phyloP scores from a whole-genome alignment of 2,888 invertebrate species.

The Sepiola atlantica region DNA sequence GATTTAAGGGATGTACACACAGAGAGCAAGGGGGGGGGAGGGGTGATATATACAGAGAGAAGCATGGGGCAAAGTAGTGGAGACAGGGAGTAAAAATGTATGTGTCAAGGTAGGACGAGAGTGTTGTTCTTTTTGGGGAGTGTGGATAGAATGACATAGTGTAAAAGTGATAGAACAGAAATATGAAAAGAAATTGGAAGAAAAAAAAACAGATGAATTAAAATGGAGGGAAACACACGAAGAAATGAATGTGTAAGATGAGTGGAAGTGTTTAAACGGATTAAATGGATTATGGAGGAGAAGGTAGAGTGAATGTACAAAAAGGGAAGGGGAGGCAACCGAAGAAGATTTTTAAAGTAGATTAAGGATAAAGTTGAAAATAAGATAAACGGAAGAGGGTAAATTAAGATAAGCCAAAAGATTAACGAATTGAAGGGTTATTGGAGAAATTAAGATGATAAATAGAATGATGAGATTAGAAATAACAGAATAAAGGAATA shows the following conservation, averaged over 20 bases:
- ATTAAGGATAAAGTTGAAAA: neutral
- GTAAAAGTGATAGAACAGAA: neutral
- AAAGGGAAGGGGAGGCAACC: neutral
- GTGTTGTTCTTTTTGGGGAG: neutral
- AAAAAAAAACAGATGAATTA: neutral
- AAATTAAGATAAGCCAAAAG: neutral
- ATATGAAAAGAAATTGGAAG: neutral
- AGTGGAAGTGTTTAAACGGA: neutral
- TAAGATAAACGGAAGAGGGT: neutral
- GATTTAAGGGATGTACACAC: neutral
- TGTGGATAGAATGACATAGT: neutral
- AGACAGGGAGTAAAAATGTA: neutral
- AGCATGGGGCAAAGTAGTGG: neutral
- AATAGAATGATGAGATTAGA: neutral
- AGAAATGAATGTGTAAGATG: neutral
- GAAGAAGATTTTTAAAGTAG: neutral
- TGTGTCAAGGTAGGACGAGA: neutral
- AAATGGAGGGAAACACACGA: too few relatives aligned
- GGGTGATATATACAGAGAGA: neutral
- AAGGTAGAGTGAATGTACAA: neutral
- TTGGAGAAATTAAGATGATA: neutral
- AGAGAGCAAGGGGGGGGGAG: neutral
- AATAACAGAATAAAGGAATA: neutral
- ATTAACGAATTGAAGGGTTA: neutral
- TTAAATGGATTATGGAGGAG: neutral